Base-by-base conservation (phyloP, 2,888 invertebrate species). In the Euphydryas editha region DNA sequence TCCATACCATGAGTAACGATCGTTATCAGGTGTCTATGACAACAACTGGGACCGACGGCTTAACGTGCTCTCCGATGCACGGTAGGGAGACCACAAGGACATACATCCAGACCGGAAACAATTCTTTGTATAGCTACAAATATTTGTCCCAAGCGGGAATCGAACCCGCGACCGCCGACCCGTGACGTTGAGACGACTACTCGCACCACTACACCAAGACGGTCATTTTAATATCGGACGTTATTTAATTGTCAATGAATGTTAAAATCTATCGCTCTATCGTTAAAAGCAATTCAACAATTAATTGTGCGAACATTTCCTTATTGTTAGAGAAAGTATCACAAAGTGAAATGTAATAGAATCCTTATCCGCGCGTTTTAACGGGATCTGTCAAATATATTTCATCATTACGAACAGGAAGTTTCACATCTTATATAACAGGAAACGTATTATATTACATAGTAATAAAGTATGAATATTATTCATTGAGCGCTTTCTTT, bases 281-380 rank as follows among this genome's bases (percentile, higher is more conserved):
- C 20, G 42, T 20, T 57, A 57, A 57, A 17, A 30, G 2, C 17
- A 17, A 51, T 15, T 24, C 17, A 36, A 17, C 15, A 51, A 24
- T 0, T n/a, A 51, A 54, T 36, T 54, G 36, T 54, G 37, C 57
- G 20, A 54, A 24, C 49, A 54, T 58, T 69, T 69, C 69, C 67
- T 64, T 20, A 30, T 3, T n/a, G 8, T 30, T 4, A 54, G 68
- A 61, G 69, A 69, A 69, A 69, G 69, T 59, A 2, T 58, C 37
- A 24, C 49, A 37, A 44, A 57, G 44, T 36, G 11, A 24, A 60
- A 47, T 58, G 55, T 65, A 56, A 65, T 67, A 69, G 64, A 60
- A 67, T 60, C 37, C 10, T 49, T 30, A 39, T 39, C 55, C 51
- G 47, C 44, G 63, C 37, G 18, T 5, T 30, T 11, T 60, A 59